A percentile compares a stretch with the other conserved stretches of the same genome.
phyloP scores from a whole-genome alignment of 2,888 invertebrate species.

The Rotaria socialis region DNA sequence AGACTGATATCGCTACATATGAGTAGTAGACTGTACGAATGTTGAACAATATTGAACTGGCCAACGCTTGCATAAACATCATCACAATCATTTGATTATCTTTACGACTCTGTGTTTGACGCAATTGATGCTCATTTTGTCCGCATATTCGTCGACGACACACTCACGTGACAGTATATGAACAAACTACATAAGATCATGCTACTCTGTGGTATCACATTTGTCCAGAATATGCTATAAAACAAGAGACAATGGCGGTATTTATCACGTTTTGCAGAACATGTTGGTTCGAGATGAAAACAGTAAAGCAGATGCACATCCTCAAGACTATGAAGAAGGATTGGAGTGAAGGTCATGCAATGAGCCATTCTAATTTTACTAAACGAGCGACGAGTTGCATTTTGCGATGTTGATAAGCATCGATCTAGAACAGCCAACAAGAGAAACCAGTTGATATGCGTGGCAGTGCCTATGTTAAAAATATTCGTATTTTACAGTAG shows the following conservation, averaged over 20 bases:
- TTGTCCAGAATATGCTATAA: neutral
- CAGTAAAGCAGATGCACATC: neutral
- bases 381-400: neutral
- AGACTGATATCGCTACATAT: neutral
- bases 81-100: neutral
- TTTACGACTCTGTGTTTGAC: neutral
- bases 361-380: neutral
- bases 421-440: neutral
- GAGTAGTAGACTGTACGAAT: neutral
- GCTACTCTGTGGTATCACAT: neutral
- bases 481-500: neutral
- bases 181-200: neutral
- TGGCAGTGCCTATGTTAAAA: neutral
- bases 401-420: neutral
- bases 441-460: neutral
- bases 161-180: neutral
- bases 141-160: neutral
- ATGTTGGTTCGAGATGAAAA: neutral
- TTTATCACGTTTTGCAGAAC: neutral
- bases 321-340: neutral
- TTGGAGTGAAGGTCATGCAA: neutral
- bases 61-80: neutral
- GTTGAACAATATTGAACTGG: neutral
- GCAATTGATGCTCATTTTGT: too few relatives aligned
- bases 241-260: neutral